Evolutionary conservation across 2,888 invertebrate species (phyloP).

Genomic region (Caenorhabditis uteleia): DNA sequence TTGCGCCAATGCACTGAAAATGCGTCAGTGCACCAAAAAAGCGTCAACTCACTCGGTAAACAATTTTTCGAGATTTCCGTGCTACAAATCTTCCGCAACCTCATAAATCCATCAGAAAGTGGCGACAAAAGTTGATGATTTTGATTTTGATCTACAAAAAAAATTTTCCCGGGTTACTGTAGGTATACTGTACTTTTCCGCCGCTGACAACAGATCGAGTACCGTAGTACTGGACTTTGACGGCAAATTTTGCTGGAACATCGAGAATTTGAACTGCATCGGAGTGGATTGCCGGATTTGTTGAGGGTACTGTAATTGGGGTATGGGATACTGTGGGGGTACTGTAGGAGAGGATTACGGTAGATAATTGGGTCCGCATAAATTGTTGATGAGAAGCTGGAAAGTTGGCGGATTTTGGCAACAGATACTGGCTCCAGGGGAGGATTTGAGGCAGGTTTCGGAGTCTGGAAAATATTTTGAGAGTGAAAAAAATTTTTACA

Average conservation of each 20-base stretch:
- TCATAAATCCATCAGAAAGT: too few relatives aligned
- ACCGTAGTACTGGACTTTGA: conserved; percentile 47
- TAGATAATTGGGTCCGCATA: conserved; percentile 23
- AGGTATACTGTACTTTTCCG: not conserved
- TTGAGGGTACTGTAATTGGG: conserved; percentile 38
- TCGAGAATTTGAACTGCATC: conserved; percentile 44
- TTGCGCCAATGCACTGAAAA: too few relatives aligned
- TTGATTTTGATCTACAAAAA: too few relatives aligned
- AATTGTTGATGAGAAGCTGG: conserved; percentile 35
- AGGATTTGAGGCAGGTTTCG: conserved; percentile 28
- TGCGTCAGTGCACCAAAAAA: too few relatives aligned
- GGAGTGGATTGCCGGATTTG: conserved; percentile 47
- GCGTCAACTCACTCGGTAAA: conserved; percentile 19
- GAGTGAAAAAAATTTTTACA: not conserved
- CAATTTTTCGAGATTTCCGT: conserved; percentile 18
- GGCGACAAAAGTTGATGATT: too few relatives aligned
- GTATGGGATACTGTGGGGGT: not conserved
- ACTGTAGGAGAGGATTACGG: conserved; percentile 3
- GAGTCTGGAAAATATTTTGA: conserved; percentile 12
- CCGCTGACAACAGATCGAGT: conserved; percentile 53
- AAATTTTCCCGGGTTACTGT: too few relatives aligned
- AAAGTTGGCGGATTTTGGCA: conserved; percentile 36
- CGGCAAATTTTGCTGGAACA: conserved; percentile 52
- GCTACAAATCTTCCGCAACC: too few relatives aligned
- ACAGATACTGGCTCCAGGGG: conserved; percentile 27